Evolutionary conservation across 2,113 vertebrate genomes (phyloP), one percentile per base, ranked within the genome.

Genomic region (Oryzias curvinotus): DNA sequence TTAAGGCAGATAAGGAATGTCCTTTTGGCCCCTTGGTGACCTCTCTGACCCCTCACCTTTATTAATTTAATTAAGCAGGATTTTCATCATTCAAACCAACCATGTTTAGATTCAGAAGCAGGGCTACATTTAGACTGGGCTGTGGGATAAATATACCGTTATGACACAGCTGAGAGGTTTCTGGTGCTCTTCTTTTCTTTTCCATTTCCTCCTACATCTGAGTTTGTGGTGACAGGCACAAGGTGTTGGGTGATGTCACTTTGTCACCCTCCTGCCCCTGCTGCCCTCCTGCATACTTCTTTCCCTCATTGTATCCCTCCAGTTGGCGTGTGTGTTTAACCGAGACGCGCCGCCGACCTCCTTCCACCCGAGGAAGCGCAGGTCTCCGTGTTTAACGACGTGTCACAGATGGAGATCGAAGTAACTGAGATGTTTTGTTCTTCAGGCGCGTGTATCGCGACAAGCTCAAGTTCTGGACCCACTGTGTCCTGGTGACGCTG

Each of bases 391-490:
- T 41, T 5, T 5, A 26, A 28, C 3, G 14, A 28, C 13, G 54
- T 12, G 15, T 44, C 19, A 44, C 21, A 23, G 46, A 53, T 15
- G 1, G 3, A 23, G 46, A 53, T 15, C 1, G 2, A 57, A 62
- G 12, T 17, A 30, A 69, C 26, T 15, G 7, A 46, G 53, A 12
- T 23, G 18, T 49, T 2, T 65, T 28, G 30, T 52, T 54, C 36
- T 44, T 5, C 84, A 99, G 97, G 97, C 92, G 97, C 45, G 86
- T 93, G 1, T 99, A 98, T 69, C 92, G 97, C 55, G 96, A 99
- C 91, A 97, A 94, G 85, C 76, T 99, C 78, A 98, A 98, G 90
- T 99, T 99, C 87, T 99, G 97, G 97, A 99, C 96, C 4, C 97
- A 99, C 52, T 98, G 96, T 71, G 94, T 98, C 59, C 89, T 99